Evolutionary conservation across 1,140 invertebrate species (phyloP).

Genomic region (Eupristina koningsbergeri): DNA sequence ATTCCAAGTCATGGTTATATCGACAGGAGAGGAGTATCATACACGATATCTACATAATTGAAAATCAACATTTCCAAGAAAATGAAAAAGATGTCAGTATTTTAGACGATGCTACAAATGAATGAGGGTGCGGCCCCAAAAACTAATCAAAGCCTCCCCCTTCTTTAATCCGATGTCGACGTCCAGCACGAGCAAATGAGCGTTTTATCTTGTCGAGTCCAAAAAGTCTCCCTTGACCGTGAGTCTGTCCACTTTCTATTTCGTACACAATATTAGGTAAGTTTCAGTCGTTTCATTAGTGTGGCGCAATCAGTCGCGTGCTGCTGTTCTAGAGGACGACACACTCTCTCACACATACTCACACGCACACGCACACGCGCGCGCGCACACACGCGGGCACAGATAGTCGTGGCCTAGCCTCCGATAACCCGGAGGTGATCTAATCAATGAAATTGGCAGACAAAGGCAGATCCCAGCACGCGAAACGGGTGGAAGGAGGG

Average conservation of each 20-base stretch:
- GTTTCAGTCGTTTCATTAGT: conserved; percentile 71
- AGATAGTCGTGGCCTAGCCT: not conserved
- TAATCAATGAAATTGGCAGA: conserved; percentile 73
- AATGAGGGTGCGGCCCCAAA: not conserved
- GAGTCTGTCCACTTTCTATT: conserved; percentile 54
- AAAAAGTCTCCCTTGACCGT: not conserved
- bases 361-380: no score
- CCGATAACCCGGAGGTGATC: conserved; percentile 59
- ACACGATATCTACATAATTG: not conserved
- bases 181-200: conserved; percentile 7
- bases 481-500: conserved; percentile 46
- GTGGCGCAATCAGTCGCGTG: conserved; percentile 63
- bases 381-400: no score
- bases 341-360: no score
- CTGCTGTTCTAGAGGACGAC: not conserved
- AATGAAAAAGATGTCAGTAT: not conserved
- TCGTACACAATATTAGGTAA: conserved; percentile 64
- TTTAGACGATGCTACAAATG: not conserved
- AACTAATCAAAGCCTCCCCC: conserved; percentile 38
- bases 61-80: not conserved
- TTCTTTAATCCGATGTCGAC: not conserved
- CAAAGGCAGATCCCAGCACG: conserved; percentile 59
- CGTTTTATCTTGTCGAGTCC: conserved; percentile 43
- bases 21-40: no score
- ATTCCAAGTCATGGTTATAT: no score